Base-by-base conservation (phyloP, 1,140 invertebrate species). In the Drosophila punjabiensis region DNA sequence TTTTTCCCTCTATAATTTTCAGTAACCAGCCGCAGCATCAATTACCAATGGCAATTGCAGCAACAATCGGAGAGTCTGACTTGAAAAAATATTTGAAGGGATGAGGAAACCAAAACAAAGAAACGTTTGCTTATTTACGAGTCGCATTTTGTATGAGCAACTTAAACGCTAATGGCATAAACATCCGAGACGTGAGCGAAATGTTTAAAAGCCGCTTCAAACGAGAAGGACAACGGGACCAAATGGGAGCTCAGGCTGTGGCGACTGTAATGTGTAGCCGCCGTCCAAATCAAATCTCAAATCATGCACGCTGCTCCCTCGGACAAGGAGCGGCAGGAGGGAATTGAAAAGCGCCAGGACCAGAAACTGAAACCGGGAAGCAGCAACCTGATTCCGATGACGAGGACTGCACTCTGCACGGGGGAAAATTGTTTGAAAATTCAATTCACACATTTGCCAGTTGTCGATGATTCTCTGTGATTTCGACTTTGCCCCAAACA, bases 151-250 rank as follows among this genome's bases (percentile, higher is more conserved):
- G 86, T 89, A 90, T 90, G 86, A 69, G 86, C 79, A 89, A 89
- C 86, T 89, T 89, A 89, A 89, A 90, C 86, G 86, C 86, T 89
- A 89, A 89, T 89, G 86, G 86, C 86, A 89, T 85, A 89, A 89
- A 89, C 86, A 89, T 90, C 86, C 86, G 86, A 75, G 79, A 89
- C 86, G 86, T 89, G 86, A 89, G 71, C 50, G 48, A 76, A 90
- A 89, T 86, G 74, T 61, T 83, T 79, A 90, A 90, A 88, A 74
- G 28, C 55, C 64, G 71, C 59, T 69, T 78, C 77, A 81, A 71
- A 69, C 65, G 58, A 76, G 50, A 39, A 74, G 62, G 43, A 68
- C 62, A 48, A 58, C 50, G 32, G 59, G 33, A 64, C 79, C 53
- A 14, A 56, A 20, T 20, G 77, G 68, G 59, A 65, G 41, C 48